Evolutionary conservation across 1,140 invertebrate genomes (phyloP), one percentile per base, ranked within the genome.

Genomic region (Euborellia annulipes): DNA sequence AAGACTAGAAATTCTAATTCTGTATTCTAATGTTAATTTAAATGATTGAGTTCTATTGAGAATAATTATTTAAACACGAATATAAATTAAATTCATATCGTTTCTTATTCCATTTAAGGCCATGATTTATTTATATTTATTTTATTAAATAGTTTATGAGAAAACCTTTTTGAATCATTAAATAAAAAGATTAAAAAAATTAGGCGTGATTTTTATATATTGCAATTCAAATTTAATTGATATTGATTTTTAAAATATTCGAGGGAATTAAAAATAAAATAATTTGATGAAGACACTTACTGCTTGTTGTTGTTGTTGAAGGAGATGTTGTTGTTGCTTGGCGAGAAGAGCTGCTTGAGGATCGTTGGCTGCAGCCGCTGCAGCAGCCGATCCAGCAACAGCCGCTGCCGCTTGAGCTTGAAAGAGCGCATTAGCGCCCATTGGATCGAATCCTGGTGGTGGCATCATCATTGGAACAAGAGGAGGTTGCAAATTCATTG

Each of bases 391-490:
- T 43, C 57, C 47, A 11, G 23, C 23, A 27, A 27, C 23, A 4
- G 23, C 23, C 11, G 23, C 23, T 36, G 54, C 42, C 22, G 55
- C 46, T 30, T 62, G 58, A 1, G 47, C 60, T 21, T 53, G 54
- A 45, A 56, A 60, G 7, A 58, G 52, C n/a, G 48, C 53, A 46
- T 50, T 57, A 36, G 53, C 56, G 27, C 47, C 50, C 69, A 75
- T 79, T 48, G 68, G 67, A 55, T 79, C 76, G 58, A 76, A 84
- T 9, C 79, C 75, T 27, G 79, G 79, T 14, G 83, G 82, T 18
- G 85, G 82, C 71, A 89, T 74, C 83, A 93, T 89, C 66, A 92
- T 77, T 2, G 88, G 85, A 47, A 91, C 84, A 36, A 92, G 60
- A 0, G 84, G 83, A 9, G 84, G 84, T 60, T 86, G 85, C 9